These are phyloP conservation scores for Holacanthella duospinosa DNA, from an alignment of 2,888 invertebrate species.

Conservation along the genomic window DNA sequence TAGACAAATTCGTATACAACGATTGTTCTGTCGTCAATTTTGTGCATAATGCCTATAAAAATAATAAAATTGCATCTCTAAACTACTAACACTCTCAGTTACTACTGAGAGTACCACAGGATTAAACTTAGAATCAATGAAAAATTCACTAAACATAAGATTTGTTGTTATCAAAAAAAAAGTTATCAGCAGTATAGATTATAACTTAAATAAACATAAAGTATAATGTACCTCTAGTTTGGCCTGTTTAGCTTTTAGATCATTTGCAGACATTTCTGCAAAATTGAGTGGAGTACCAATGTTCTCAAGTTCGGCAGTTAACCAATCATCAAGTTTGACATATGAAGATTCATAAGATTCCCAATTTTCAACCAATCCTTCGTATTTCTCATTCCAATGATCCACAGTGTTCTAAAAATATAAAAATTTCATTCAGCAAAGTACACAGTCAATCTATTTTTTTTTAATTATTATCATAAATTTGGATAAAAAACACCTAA, in stretches of 20 bases:
- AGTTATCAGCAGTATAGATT: no score
- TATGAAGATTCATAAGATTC: constrained; percentile 67
- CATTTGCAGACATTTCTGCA: constrained; percentile 23
- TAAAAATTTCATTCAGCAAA: no score
- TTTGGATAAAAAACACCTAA: no score
- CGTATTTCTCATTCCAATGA: constrained; percentile 66
- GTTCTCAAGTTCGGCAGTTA: constrained; percentile 31
- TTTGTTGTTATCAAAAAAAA: background rate
- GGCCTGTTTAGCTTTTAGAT: constrained; percentile 31
- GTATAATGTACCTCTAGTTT: constrained; percentile 29
- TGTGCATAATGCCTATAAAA: constrained; percentile 51
- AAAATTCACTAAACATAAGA: background rate
- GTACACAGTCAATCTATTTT: no score
- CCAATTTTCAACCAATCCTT: constrained; percentile 69
- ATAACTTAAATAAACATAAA: no score
- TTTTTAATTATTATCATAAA: no score
- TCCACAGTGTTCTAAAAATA: constrained; percentile 57
- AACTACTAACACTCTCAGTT: background rate
- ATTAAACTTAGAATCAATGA: background rate
- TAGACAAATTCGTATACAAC: constrained; percentile 65
- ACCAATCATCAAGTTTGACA: constrained; percentile 65
- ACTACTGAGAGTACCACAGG: background rate
- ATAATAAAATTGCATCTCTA: no score
- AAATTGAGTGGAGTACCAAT: constrained; percentile 22
- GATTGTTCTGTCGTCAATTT: constrained; percentile 77